Conservation (phyloP, 2,888 invertebrate genomes). For the Laspeyria flexula region DNA sequence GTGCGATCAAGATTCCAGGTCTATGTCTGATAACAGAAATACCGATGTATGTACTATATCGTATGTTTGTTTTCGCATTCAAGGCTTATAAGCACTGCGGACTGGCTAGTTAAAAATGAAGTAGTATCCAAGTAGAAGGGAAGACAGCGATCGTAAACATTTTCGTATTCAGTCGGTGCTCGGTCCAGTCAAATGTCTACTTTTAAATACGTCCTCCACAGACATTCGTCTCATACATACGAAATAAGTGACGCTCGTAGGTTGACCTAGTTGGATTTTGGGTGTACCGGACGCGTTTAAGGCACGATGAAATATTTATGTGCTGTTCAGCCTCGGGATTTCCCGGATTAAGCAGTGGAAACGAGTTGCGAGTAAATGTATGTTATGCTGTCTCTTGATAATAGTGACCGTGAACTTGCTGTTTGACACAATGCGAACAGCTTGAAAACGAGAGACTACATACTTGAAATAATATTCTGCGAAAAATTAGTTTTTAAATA, state of each 20-base stretch:
- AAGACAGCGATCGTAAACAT: conserved; percentile 33
- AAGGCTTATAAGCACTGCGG: too few relatives aligned
- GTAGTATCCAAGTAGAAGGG: conserved; percentile 8
- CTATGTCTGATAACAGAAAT: too few relatives aligned
- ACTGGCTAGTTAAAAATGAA: conserved; percentile 30
- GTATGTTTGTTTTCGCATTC: background rate
- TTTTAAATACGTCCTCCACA: conserved; percentile 72
- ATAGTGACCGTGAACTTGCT: background rate
- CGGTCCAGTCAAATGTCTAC: conserved; percentile 71
- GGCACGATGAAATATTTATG: conserved; percentile 28
- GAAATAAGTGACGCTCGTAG: conserved; percentile 61
- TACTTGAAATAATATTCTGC: too few relatives aligned
- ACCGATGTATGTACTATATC: too few relatives aligned
- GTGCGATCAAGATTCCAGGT: too few relatives aligned
- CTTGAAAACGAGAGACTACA: too few relatives aligned
- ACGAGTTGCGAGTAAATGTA: background rate
- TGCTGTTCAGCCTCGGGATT: conserved; percentile 8
- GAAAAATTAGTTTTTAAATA: too few relatives aligned
- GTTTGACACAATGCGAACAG: background rate
- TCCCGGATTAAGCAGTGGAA: conserved; percentile 4
- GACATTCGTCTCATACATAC: conserved; percentile 76
- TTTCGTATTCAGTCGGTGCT: conserved; percentile 62
- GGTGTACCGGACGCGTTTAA: conserved; percentile 30
- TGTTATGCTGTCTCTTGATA: background rate
- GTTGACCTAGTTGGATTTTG: conserved; percentile 55